A percentile compares a stretch with the other conserved stretches of the same genome.
Conservation (phyloP, 2,113 vertebrate genomes). For the Atherinomorus stipes region DNA sequence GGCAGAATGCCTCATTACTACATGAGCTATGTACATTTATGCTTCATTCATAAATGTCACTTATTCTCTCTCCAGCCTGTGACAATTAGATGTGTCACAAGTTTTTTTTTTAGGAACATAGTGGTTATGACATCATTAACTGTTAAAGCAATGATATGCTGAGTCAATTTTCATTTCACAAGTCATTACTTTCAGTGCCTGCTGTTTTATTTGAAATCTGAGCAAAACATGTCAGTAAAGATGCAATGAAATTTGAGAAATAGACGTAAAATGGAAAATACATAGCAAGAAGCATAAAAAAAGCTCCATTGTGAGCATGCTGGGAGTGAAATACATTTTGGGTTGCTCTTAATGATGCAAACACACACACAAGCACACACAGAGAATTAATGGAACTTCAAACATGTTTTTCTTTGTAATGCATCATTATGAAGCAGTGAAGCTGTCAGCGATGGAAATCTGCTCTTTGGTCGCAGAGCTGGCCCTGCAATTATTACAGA, state of each 20-base stretch:
- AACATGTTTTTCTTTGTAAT: constrained; percentile 79
- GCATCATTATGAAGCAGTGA: constrained; percentile 78
- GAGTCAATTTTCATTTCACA: constrained; percentile 68
- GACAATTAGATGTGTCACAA: constrained; percentile 7
- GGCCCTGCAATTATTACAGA: constrained; percentile 50
- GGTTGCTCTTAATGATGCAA: constrained; percentile 69
- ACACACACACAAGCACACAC: constrained; percentile 20
- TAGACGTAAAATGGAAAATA: constrained; percentile 75
- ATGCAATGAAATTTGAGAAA: constrained; percentile 63
- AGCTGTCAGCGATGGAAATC: constrained; percentile 74
- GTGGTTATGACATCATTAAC: constrained; percentile 47
- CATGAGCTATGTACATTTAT: not conserved
- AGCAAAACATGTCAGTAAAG: constrained; percentile 53
- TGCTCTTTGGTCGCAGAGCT: constrained; percentile 56
- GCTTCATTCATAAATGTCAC: constrained; percentile 13
- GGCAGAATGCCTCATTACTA: not conserved
- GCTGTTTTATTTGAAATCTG: constrained; percentile 57
- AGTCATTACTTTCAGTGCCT: constrained; percentile 63
- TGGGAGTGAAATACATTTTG: constrained; percentile 64
- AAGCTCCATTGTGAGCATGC: constrained; percentile 64
- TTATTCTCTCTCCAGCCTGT: not conserved
- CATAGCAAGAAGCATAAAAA: constrained; percentile 61
- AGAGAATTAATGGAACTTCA: constrained; percentile 78
- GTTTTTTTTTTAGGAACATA: constrained; percentile 39
- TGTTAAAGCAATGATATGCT: constrained; percentile 44